A percentile compares a stretch with the other conserved stretches of the same genome.
phyloP scores from a whole-genome alignment of 2,113 vertebrate species.

The Siphamia tubifer region DNA sequence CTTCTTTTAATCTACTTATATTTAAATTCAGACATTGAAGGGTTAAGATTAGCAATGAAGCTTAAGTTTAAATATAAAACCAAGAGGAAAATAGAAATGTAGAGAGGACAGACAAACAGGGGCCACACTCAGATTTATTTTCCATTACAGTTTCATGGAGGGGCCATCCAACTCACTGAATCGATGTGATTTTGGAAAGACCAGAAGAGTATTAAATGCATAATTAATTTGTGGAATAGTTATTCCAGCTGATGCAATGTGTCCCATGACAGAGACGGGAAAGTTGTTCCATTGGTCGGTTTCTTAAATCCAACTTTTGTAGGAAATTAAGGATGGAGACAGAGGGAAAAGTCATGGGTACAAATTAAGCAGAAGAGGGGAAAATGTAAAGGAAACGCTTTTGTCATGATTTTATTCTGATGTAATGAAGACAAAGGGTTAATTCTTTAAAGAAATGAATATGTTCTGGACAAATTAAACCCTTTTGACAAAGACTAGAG shows the following conservation, averaged over 20 bases:
- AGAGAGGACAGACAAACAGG: not conserved
- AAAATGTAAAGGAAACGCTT: no score
- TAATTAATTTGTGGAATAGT: conserved; percentile 2
- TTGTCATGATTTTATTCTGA: no score
- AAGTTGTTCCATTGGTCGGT: not conserved
- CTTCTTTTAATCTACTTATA: no score
- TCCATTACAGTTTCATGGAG: not conserved
- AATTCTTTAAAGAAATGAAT: no score
- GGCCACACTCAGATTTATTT: not conserved
- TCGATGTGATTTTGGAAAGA: not conserved
- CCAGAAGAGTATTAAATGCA: not conserved
- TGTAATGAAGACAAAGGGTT: no score
- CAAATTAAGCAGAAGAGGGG: not conserved
- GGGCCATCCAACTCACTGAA: not conserved
- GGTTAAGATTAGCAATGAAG: no score
- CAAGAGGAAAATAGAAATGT: no score
- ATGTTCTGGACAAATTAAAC: no score
- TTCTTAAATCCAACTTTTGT: not conserved
- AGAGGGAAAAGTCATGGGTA: not conserved
- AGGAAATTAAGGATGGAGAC: not conserved
- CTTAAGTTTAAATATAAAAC: no score
- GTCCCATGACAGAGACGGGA: not conserved
- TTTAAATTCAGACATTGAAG: no score
- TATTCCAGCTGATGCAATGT: not conserved
- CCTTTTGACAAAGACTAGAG: no score